Conservation (phyloP, 2,888 invertebrate species). For the Cyclophora punctaria region DNA sequence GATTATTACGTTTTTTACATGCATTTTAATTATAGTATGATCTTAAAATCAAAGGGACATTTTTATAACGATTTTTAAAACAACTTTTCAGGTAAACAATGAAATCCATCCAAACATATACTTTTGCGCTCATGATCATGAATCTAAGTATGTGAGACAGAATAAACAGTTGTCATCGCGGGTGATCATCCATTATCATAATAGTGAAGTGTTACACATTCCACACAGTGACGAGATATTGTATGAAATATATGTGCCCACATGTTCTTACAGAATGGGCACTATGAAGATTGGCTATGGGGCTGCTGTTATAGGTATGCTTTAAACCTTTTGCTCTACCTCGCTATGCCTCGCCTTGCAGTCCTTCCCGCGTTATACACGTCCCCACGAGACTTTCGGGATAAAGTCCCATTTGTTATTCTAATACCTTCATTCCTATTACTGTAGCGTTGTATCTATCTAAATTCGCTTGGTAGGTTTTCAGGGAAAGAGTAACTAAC, state of each 20-base stretch:
- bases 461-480: too few species aligned
- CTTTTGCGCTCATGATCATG: constrained; percentile 82
- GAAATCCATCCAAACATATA: constrained; percentile 64
- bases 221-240: constrained; percentile 38
- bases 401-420: too few species aligned
- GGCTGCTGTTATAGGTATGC: constrained; percentile 83
- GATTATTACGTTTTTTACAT: too few species aligned
- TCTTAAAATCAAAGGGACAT: too few species aligned
- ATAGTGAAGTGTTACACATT: constrained; percentile 34
- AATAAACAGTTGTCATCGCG: constrained; percentile 22
- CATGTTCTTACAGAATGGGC: constrained; percentile 98
- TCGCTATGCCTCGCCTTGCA: too few species aligned
- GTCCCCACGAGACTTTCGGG: too few species aligned
- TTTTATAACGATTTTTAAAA: neutral
- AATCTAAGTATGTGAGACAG: constrained; percentile 75
- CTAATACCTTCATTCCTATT: too few species aligned
- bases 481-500: too few species aligned
- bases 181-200: constrained; percentile 25
- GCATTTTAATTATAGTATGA: too few species aligned
- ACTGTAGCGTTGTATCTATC: too few species aligned
- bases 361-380: too few species aligned
- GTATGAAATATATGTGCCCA: constrained; percentile 91
- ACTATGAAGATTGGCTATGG: constrained; percentile 90
- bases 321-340: too few species aligned
- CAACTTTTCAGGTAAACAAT: constrained; percentile 76